Percentiles rank a stretch among this genome's conserved stretches.
These are phyloP conservation scores for Sapajus apella DNA, from an alignment of 2,113 vertebrate species.

Conservation along the genomic window DNA sequence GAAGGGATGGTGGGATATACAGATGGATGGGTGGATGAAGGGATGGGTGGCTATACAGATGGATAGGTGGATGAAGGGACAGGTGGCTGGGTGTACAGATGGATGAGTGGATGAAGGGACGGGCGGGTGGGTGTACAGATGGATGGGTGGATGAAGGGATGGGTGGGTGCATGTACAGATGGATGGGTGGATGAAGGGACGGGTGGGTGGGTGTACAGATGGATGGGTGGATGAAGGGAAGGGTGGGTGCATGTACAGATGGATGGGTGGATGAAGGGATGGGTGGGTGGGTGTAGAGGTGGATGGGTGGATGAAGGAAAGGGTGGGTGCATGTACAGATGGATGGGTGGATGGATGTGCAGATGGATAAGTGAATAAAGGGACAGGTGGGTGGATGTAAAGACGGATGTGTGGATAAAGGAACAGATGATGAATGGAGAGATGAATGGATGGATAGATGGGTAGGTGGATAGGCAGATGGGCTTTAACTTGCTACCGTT, in stretches of 20 bases:
- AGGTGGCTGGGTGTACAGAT: too few relatives aligned
- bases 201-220: background rate
- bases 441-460: background rate
- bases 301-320: too few relatives aligned
- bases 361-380: background rate
- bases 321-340: rapidly evolving
- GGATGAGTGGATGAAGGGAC: background rate
- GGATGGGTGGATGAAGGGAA: background rate
- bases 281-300: too few relatives aligned
- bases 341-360: too few relatives aligned
- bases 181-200: background rate
- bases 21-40: background rate
- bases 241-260: background rate
- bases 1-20: too few relatives aligned
- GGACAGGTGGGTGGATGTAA: too few relatives aligned
- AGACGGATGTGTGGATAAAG: too few relatives aligned
- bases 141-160: too few relatives aligned
- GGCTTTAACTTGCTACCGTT: background rate
- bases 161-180: too few relatives aligned
- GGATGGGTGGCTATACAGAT: too few relatives aligned
- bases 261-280: background rate
- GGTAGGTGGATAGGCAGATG: background rate
- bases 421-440: background rate
- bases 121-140: background rate
- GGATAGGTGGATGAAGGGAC: background rate